These are phyloP conservation scores for Phyllopteryx taeniolatus DNA, from an alignment of 2,113 vertebrate genomes.

Conservation along the genomic window DNA sequence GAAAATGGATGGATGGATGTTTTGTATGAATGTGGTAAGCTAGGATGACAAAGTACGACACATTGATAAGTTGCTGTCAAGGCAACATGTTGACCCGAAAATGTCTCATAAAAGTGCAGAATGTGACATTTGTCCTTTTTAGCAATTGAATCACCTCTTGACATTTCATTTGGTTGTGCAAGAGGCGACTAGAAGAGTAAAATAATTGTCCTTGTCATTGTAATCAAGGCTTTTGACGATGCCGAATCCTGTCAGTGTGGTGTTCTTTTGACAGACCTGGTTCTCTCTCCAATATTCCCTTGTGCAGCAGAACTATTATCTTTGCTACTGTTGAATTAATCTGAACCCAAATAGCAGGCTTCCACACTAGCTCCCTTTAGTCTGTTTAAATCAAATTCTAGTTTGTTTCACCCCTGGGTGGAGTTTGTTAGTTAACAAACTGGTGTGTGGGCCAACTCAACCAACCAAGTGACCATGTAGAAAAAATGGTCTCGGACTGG, in stretches of 20 bases:
- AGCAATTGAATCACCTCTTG: conserved; percentile 27
- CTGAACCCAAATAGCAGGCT: neutral
- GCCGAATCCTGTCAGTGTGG: conserved; percentile 11
- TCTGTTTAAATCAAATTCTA: neutral
- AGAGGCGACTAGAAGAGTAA: conserved; percentile 24
- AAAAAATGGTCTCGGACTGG: neutral
- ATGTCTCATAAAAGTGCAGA: conserved; percentile 14
- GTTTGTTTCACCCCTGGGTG: too few species aligned
- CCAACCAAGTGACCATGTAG: too few species aligned
- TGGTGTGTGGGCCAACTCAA: neutral
- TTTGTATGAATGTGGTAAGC: neutral
- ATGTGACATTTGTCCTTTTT: conserved; percentile 34
- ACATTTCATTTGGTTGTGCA: conserved; percentile 42
- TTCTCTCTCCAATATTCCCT: neutral
- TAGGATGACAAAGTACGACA: neutral
- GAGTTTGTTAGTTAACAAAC: neutral
- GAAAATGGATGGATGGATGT: neutral
- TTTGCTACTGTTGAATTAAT: neutral
- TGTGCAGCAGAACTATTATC: neutral
- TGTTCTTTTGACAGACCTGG: neutral
- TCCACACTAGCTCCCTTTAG: neutral
- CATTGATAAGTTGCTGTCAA: neutral
- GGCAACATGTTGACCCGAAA: neutral
- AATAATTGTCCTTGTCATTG: conserved; percentile 18
- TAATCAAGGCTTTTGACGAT: conserved; percentile 15